Evolutionary conservation across 2,797 vertebrate genomes (phyloP).

Genomic region (Tinamus major): DNA sequence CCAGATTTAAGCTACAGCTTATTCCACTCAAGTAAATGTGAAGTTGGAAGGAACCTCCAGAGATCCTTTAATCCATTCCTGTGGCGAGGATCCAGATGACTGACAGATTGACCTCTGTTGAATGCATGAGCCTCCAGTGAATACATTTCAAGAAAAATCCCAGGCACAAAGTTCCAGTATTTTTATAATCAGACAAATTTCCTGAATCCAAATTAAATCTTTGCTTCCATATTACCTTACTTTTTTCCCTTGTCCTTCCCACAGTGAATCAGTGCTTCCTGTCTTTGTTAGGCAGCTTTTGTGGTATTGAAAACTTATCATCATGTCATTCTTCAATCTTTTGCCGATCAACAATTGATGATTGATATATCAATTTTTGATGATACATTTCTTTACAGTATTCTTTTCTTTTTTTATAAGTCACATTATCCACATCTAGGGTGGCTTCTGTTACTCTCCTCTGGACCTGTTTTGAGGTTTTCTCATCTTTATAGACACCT

Average conservation of each 20-base stretch:
- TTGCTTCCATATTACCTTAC: not conserved
- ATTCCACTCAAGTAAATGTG: not conserved
- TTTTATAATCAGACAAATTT: not conserved
- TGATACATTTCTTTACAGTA: not conserved
- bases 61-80: conserved; percentile 24
- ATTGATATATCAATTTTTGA: not conserved
- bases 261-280: not conserved
- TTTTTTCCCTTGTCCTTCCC: not conserved
- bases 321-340: not conserved
- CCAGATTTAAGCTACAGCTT: not conserved
- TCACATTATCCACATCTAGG: not conserved
- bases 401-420: not conserved
- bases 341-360: too few relatives aligned
- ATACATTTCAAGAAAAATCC: not conserved
- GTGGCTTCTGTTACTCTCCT: not conserved
- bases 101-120: not conserved
- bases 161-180: not conserved
- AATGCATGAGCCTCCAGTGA: not conserved
- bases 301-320: not conserved
- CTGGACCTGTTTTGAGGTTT: not conserved
- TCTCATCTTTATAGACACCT: not conserved
- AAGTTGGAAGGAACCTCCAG: conserved; percentile 4
- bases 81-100: not conserved
- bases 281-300: not conserved
- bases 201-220: not conserved